A percentile compares a stretch with the other conserved stretches of the same genome.
These are phyloP conservation scores for Trachythela sp. DNA, from an alignment of 64 coral and sea anemone genomes.

Conservation along the genomic window DNA sequence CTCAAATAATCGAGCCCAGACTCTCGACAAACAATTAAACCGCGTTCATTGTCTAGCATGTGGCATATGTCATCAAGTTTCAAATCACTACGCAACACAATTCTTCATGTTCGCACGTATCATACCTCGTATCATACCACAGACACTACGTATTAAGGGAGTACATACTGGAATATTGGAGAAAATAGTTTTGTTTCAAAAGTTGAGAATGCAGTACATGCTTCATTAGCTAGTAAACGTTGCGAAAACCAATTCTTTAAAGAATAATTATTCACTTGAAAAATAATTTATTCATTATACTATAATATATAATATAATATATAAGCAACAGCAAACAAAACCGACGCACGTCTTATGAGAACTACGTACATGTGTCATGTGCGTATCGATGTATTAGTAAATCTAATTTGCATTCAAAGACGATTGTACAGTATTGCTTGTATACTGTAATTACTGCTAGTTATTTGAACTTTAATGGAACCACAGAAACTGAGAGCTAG, in stretches of 20 bases:
- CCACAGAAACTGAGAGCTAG: too few species aligned
- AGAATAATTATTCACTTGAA: not conserved
- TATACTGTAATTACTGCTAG: too few species aligned
- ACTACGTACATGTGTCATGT: too few species aligned
- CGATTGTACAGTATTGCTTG: too few species aligned
- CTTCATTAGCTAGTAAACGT: not conserved
- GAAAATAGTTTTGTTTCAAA: not conserved
- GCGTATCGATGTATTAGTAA: too few species aligned
- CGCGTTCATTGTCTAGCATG: slow-evolving; percentile 6
- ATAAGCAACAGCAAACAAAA: too few species aligned
- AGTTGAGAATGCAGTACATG: not conserved
- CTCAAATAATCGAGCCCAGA: not conserved
- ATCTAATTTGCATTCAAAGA: too few species aligned
- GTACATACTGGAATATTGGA: not conserved
- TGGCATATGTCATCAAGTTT: not conserved
- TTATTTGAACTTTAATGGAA: too few species aligned
- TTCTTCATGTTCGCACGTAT: not conserved
- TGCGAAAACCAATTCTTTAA: not conserved
- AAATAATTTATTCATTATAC: not conserved
- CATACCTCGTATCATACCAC: not conserved
- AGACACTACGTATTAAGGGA: not conserved
- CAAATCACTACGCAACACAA: not conserved
- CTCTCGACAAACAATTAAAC: not conserved
- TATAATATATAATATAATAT: too few species aligned
- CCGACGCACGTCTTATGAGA: too few species aligned